Evolutionary conservation across 2,797 vertebrate genomes (phyloP).

Genomic region (Euphonia xanthogaster): DNA sequence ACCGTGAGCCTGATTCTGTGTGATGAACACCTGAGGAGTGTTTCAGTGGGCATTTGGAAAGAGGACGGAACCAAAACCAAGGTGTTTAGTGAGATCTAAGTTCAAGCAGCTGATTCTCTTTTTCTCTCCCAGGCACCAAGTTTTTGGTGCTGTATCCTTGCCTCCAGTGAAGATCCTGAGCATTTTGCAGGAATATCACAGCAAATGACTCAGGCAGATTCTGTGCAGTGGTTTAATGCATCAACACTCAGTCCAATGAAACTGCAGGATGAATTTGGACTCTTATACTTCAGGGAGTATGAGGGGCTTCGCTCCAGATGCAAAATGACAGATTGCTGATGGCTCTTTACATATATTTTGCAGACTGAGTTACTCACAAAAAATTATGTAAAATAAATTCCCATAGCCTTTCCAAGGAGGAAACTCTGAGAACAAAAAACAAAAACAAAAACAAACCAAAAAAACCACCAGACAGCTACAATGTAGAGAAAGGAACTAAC

Average conservation of each 20-base stretch:
- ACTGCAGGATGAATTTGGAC: background rate
- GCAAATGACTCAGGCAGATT: background rate
- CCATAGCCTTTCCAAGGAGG: background rate
- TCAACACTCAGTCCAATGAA: background rate
- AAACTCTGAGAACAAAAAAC: background rate
- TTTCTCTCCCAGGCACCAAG: background rate
- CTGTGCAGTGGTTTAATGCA: background rate
- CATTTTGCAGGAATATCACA: background rate
- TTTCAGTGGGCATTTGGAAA: background rate
- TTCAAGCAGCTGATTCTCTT: background rate
- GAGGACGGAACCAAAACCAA: background rate
- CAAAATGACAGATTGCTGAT: background rate
- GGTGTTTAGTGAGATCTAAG: background rate
- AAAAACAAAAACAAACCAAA: background rate
- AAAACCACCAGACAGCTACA: fast-evolving
- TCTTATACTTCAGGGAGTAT: background rate
- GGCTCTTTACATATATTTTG: background rate
- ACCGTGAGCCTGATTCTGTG: fast-evolving
- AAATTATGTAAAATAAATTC: background rate
- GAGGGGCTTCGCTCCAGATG: background rate
- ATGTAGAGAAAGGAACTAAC: background rate
- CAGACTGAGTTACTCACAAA: background rate
- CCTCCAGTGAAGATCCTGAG: background rate
- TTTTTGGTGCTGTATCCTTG: background rate
- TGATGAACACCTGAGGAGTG: background rate